A percentile compares a stretch with the other conserved stretches of the same genome.
phyloP scores from a whole-genome alignment of 2,888 invertebrate genomes.

The Cerceris ruficornis region DNA sequence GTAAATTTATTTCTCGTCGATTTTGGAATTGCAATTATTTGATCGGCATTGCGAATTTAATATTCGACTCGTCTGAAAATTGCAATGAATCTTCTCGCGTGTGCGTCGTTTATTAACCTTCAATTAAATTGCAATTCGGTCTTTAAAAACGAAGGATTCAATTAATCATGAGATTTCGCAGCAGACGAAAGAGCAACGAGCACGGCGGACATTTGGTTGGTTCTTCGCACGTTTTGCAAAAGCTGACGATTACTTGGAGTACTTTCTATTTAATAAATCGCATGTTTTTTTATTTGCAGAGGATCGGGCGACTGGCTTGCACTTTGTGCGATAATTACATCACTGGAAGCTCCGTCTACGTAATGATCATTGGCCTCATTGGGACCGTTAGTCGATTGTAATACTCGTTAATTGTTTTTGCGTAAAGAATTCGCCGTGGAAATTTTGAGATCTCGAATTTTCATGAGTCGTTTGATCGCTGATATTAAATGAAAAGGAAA shows the following conservation, averaged over 20 bases:
- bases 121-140: neutral
- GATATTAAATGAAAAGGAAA: too few relatives aligned
- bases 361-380: slow-evolving; percentile 77
- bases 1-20: neutral
- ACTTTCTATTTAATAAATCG: neutral
- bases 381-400: slow-evolving; percentile 79
- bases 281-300: slow-evolving; percentile 54
- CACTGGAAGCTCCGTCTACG: slow-evolving; percentile 76
- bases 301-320: slow-evolving; percentile 71
- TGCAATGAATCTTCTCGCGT: neutral
- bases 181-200: slow-evolving; percentile 51
- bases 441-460: neutral
- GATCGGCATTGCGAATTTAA: neutral
- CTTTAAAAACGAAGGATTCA: neutral
- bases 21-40: neutral
- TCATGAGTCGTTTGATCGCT: too few relatives aligned
- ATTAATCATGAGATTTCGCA: slow-evolving; percentile 59
- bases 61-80: neutral
- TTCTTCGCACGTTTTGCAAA: neutral
- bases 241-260: neutral
- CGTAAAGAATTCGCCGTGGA: slow-evolving; percentile 14
- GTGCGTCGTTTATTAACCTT: neutral
- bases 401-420: slow-evolving; percentile 55
- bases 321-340: slow-evolving; percentile 74
- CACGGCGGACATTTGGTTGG: slow-evolving; percentile 51